Base-by-base conservation (phyloP, 2,888 invertebrate genomes). In the Thera obeliscata region DNA sequence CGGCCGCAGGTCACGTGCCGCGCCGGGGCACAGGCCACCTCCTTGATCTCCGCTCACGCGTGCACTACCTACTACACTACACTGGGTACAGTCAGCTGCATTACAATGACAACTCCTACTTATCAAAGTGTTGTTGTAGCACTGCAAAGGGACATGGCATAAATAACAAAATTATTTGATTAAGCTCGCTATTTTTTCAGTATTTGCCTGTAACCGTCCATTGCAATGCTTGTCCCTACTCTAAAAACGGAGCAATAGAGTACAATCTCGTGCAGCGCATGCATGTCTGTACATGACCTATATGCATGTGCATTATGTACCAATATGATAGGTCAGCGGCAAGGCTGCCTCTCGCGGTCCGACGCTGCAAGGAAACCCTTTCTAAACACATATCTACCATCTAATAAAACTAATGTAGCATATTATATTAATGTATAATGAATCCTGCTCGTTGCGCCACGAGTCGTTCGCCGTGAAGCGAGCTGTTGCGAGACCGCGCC, bases 341-440 rank as follows among this genome's bases (percentile, higher is more conserved):
- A 57, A 66, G 66, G 66, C 57, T 48, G 49, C 41, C 48, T 33
- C 56, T 38, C 5, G 65, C 36, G 38, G n/a, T 4, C 43, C 35
- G 36, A 2, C 7, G 9, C 36, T 12, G 58, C 56, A 43, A 61
- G 56, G 60, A 50, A 60, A 61, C 66, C 66, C 66, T 66, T 66
- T 66, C 66, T 66, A 66, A 65, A 66, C 49, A 12, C 54, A 7
- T 9, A 46, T 9, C 43, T 49, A 33, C 33, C 3, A 8, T 52
- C 22, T 33, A 33, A 52, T 52, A 52, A 8, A 52, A 33, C 8
- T 9, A 50, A 33, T 33, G 12, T 22, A 41, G 41, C 41, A 6
- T 41, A 6, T 41, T 41, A 41, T 41, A 6, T 41, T 41, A 41
- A 7, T 38, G 38, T 49, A 12, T 49, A 12, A 12, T 12, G n/a